These are phyloP conservation scores for Eidolon dupreanum DNA, from an alignment of 2,797 vertebrate genomes.

Conservation along the genomic window DNA sequence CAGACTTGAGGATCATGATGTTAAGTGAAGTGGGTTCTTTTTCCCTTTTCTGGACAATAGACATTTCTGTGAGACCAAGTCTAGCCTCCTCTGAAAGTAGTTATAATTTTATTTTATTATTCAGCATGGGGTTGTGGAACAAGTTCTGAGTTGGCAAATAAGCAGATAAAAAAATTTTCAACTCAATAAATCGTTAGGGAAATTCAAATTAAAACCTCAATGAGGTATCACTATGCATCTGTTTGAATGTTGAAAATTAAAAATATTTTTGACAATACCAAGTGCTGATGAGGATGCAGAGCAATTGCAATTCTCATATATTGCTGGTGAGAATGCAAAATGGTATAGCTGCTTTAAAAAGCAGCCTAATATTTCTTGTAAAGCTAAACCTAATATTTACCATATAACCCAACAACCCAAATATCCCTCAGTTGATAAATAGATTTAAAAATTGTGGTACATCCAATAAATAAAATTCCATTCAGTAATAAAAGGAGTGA, in stretches of 20 bases:
- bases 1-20: background rate
- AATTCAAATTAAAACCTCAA: background rate
- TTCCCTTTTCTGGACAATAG: background rate
- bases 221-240: background rate
- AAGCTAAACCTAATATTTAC: background rate
- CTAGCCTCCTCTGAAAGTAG: background rate
- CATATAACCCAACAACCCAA: background rate
- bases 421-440: background rate
- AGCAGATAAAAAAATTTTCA: background rate
- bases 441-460: background rate
- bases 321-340: background rate
- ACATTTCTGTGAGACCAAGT: background rate
- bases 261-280: background rate
- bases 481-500: background rate
- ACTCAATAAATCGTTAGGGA: background rate
- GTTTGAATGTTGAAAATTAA: background rate
- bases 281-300: background rate
- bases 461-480: conserved; percentile 2
- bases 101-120: conserved; percentile 19
- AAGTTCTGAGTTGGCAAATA: background rate
- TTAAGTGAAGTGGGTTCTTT: background rate
- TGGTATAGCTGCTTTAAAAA: background rate
- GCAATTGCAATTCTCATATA: background rate
- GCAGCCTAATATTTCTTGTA: background rate
- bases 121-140: background rate